Base-by-base conservation (phyloP, 1,140 invertebrate species). In the Panulirus ornatus region DNA sequence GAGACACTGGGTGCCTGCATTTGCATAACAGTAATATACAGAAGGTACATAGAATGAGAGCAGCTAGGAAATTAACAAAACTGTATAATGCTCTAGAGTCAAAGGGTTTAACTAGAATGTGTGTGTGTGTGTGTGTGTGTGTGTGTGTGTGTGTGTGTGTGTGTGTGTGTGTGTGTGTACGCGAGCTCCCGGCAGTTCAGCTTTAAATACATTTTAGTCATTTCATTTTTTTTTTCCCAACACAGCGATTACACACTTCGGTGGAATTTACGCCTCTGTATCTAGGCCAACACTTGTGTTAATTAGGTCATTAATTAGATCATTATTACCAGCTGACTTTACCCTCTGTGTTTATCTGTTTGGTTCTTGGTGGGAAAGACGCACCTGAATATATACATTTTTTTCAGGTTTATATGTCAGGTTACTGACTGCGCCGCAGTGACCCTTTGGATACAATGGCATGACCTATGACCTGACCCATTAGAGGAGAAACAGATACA, bases 131-230 rank as follows among this genome's bases (percentile, higher is more conserved):
- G 47, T 70, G n/a, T n/a, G n/a, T n/a, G n/a, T n/a, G n/a, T n/a
- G n/a, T n/a, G n/a, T n/a, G n/a, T n/a, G n/a, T n/a, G n/a, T n/a
- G n/a, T n/a, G n/a, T n/a, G n/a, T n/a, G n/a, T n/a, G n/a, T n/a
- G n/a, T n/a, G n/a, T n/a, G n/a, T n/a, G n/a, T n/a, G n/a, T n/a
- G n/a, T n/a, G n/a, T n/a, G n/a, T n/a, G n/a, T n/a, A n/a, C n/a
- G n/a, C n/a, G n/a, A n/a, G n/a, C n/a, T n/a, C 40, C 76, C 36
- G 44, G 63, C 34, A 76, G 44, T 86, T 30, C 84, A 86, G 71
- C 84, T 86, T 86, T 86, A 86, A 86, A 30, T 38, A 63, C 83
- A 79, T 79, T 88, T 88, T 88, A 27, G 58, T 8, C 44, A 30
- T 75, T n/a, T n/a, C n/a, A n/a, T 66, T 66, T 66, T 44, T 70